Percentiles rank a stretch among this genome's conserved stretches.
Evolutionary conservation across 2,888 invertebrate genomes (phyloP).

Genomic region (Yponomeuta cagnagella): DNA sequence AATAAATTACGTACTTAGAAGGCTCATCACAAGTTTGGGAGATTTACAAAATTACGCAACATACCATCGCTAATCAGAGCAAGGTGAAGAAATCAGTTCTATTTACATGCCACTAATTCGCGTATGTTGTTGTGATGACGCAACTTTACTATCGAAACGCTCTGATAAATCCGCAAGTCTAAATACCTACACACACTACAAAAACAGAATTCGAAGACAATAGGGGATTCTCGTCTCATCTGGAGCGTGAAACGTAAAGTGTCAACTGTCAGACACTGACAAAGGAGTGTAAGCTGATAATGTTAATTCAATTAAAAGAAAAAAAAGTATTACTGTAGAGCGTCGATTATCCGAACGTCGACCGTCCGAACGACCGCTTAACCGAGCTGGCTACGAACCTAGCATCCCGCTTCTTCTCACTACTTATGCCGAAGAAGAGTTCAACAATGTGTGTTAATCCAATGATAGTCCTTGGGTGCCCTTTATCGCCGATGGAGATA

Average conservation of each 20-base stretch:
- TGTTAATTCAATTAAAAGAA: background rate
- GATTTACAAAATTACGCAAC: background rate
- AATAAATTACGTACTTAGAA: no score
- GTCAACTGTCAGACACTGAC: background rate
- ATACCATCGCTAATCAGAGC: background rate
- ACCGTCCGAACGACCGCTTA: no score
- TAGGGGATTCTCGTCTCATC: background rate
- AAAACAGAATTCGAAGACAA: slow-evolving; percentile 7
- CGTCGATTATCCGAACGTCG: no score
- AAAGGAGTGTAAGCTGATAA: background rate
- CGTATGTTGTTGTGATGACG: background rate
- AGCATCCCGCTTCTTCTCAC: no score
- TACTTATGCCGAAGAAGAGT: no score
- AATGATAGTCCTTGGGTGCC: no score
- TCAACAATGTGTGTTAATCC: no score
- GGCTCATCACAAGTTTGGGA: no score
- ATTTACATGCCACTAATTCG: background rate
- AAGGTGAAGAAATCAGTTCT: background rate
- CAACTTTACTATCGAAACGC: slow-evolving; percentile 4
- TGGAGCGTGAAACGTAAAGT: background rate
- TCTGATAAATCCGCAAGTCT: slow-evolving; percentile 7
- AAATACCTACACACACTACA: background rate
- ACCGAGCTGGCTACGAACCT: no score
- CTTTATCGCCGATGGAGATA: no score
- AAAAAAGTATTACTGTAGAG: background rate